Base-by-base conservation (phyloP, 1,140 invertebrate genomes). In the Pseudomyrmex gracilis region DNA sequence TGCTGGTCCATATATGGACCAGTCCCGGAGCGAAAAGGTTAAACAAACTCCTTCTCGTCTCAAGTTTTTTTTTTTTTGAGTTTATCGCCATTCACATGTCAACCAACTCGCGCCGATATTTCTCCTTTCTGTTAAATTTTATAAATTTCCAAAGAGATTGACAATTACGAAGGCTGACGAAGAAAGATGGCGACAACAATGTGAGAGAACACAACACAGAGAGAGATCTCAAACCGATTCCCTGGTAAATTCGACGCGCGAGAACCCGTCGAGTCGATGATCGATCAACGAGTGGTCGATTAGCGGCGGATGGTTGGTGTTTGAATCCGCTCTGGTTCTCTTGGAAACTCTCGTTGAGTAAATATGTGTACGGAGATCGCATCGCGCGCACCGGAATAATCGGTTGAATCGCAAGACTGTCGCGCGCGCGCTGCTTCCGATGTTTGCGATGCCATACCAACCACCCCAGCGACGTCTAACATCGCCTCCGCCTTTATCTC, bases 301-400 rank as follows among this genome's bases (percentile, higher is more conserved):
- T 70, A 77, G 51, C 51, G 24, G 8, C 10, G n/a, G 43, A 78
- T 78, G 34, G 12, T 13, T 13, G 17, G 51, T 70, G 12, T 57
- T 45, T 10, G 64, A 70, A 5, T 20, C n/a, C 9, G 34, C 7
- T 34, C 4, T n/a, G 24, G 12, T 24, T 68, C 24, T 53, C 66
- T 7, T 20, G 22, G 74, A 68, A 47, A 58, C 55, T 47, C 34
- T 64, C 5, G 47, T 45, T 17, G 66, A 7, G 76, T 80, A 80
- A 80, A 80, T 71, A 78, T 78, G 76, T 70, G 64, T 70, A 80
- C 76, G 66, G 66, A 80, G 66, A 80, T 78, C 76, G 64, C 43
- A 66, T 34, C 66, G 34, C 34, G 34, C 34, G 7, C 34, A 60
- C 66, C 58, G 49, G 66, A 71, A 80, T 80, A 80, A 80, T 80